phyloP scores from a whole-genome alignment of 2,888 invertebrate species.

The Clepsis dumicolana region DNA sequence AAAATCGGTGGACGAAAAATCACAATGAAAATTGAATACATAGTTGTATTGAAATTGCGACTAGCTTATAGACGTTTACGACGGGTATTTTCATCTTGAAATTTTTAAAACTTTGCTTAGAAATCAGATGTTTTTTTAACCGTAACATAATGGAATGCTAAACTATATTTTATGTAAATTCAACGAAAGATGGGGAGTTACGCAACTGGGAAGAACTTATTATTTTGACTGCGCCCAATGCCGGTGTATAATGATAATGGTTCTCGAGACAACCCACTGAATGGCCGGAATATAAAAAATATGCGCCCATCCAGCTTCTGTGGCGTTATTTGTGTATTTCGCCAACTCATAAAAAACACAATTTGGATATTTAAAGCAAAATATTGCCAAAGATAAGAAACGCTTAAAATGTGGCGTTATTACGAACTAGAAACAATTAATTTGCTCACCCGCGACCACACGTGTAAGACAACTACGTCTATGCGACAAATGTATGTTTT shows the following conservation, averaged over 20 bases:
- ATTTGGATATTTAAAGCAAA: constrained; percentile 2
- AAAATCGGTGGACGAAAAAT: background rate
- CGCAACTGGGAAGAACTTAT: background rate
- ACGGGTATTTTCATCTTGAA: no score
- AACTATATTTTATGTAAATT: constrained; percentile 11
- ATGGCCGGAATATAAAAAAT: constrained; percentile 52
- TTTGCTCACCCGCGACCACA: no score
- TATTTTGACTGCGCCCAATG: constrained; percentile 4
- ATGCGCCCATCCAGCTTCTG: constrained; percentile 43
- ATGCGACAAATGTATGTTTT: no score
- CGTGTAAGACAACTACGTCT: no score
- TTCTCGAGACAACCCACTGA: constrained; percentile 44
- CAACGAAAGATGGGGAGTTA: background rate
- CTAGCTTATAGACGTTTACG: no score
- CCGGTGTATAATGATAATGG: constrained; percentile 51
- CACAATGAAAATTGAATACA: no score
- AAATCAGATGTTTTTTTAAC: background rate
- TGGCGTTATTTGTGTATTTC: constrained; percentile 12
- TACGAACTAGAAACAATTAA: no score
- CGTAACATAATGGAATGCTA: background rate
- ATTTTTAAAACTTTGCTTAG: no score
- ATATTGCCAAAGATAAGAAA: background rate
- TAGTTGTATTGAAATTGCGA: no score
- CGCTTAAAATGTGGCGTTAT: background rate
- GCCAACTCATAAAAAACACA: background rate